Evolutionary conservation across 2,797 vertebrate species (phyloP).

Genomic region (Graptemys geographica): DNA sequence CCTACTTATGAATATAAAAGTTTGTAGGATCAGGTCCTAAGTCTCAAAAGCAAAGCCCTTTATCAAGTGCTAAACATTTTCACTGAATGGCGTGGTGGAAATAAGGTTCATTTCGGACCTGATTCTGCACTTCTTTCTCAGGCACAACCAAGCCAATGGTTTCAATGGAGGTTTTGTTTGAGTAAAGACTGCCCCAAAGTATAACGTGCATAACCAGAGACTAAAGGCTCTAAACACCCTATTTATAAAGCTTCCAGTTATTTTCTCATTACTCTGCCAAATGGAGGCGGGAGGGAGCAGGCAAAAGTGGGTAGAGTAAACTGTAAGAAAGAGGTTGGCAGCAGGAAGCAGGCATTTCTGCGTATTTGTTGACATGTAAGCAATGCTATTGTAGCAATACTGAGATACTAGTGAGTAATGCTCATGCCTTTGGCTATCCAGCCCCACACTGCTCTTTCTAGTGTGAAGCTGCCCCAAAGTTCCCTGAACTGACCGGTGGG

Average conservation of each 20-base stretch:
- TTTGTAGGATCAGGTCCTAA: not conserved
- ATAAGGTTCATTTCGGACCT: rapidly evolving
- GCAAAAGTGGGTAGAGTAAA: not conserved
- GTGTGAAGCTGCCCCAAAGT: not conserved
- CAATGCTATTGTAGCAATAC: not conserved
- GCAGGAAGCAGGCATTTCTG: not conserved
- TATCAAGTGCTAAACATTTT: not conserved
- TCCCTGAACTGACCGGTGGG: not conserved
- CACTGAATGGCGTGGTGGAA: not conserved
- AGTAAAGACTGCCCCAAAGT: not conserved
- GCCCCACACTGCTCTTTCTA: not conserved
- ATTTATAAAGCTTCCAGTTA: not conserved
- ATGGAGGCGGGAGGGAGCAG: rapidly evolving
- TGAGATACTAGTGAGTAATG: not conserved
- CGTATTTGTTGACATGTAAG: not conserved
- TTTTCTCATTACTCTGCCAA: not conserved
- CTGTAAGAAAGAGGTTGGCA: not conserved
- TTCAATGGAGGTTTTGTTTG: not conserved
- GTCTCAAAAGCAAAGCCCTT: not conserved
- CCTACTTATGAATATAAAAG: not conserved
- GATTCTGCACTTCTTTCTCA: not conserved
- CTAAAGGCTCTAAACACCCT: rapidly evolving
- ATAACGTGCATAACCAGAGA: not conserved
- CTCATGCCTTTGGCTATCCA: not conserved
- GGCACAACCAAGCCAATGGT: not conserved